These are phyloP conservation scores for Sebastolobus alascanus DNA, from an alignment of 2,797 vertebrate genomes.

Conservation along the genomic window DNA sequence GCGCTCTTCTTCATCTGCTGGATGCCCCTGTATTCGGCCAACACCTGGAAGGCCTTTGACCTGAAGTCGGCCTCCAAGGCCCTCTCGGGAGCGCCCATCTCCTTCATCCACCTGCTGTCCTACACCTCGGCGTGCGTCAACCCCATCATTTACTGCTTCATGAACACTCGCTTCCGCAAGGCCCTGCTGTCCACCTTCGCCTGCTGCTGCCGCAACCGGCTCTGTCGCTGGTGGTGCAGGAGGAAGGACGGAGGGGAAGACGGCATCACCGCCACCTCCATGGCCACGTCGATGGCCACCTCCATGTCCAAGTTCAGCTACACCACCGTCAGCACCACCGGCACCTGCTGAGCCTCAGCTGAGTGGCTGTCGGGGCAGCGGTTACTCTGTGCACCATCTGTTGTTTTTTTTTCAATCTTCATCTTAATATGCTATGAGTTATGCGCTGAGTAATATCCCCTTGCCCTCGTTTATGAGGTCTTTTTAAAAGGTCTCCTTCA, in stretches of 20 bases:
- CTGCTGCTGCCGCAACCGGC: constrained; percentile 76
- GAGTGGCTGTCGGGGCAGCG: background rate
- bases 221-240: constrained; percentile 66
- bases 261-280: constrained; percentile 64
- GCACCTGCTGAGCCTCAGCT: constrained; percentile 78
- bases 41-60: constrained; percentile 94
- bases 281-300: constrained; percentile 78
- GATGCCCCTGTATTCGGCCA: constrained; percentile 93
- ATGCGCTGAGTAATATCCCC: constrained; percentile 45
- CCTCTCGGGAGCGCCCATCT: constrained; percentile 92
- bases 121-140: constrained; percentile 93
- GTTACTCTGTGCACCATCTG: constrained; percentile 34
- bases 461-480: constrained; percentile 31
- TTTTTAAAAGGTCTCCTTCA: constrained; percentile 56
- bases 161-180: constrained; percentile 95
- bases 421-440: constrained; percentile 50
- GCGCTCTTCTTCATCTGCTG: constrained; percentile 95
- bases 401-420: constrained; percentile 44
- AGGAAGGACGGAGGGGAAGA: constrained; percentile 73
- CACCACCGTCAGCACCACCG: constrained; percentile 92
- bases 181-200: constrained; percentile 89
- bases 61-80: constrained; percentile 79
- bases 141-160: constrained; percentile 97
- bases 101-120: constrained; percentile 95
- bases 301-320: constrained; percentile 94